Evolutionary conservation across 2,888 invertebrate genomes (phyloP), one percentile per base, ranked within the genome.

Genomic region (Aplocera efformata): DNA sequence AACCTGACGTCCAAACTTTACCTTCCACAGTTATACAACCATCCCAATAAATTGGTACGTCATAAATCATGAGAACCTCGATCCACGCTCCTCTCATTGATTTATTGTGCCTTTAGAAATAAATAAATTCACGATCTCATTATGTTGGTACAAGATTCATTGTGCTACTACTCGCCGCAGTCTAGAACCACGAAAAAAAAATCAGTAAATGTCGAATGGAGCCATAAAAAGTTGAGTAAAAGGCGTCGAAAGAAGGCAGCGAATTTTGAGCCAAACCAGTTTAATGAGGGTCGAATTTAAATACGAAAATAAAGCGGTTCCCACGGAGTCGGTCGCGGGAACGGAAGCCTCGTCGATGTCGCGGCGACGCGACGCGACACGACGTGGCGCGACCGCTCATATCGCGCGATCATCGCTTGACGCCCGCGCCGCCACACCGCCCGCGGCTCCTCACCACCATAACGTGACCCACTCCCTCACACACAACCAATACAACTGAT

Each of bases 281-380:
- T 88, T 88, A 86, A 86, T 88, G 88, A 83, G 88, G 88, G 85
- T 85, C 88, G 84, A 78, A 88, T 88, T 86, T 84, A 83, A 85
- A 88, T 86, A 84, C 72, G 85, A 84, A 82, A 85, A 84, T 84
- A 81, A 82, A 79, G 72, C 77, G 74, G 84, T 88, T 88, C 88
- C 86, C 88, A 88, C 88, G 88, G 79, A 74, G 76, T 79, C 72
- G 76, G 63, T 78, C 81, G 84, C 85, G 86, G 85, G 85, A 85
- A 82, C 88, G 86, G 88, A 86, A 86, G 85, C 83, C 70, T 71
- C 53, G 59, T 58, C 70, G 70, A 64, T 71, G 79, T 77, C 79
- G 81, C 78, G 70, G 56, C 70, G 70, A 53, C 50, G n/a, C n/a
- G n/a, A n/a, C n/a, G n/a, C n/a, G n/a, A n/a, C n/a, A n/a, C n/a